phyloP scores from a whole-genome alignment of 2,888 invertebrate species.

The Andrena hattorfiana region DNA sequence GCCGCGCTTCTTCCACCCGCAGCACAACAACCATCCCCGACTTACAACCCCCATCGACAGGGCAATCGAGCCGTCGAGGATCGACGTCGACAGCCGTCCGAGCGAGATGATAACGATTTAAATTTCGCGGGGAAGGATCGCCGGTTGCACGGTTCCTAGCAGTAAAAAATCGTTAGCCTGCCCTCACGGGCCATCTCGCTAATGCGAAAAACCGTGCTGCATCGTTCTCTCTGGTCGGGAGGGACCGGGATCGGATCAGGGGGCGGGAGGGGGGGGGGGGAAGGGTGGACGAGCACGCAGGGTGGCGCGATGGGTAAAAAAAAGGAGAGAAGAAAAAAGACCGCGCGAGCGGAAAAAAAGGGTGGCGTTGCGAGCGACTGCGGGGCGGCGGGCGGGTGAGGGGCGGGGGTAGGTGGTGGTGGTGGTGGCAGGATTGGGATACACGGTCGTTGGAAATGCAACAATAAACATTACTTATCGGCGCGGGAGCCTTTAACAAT shows the following conservation, averaged over 20 bases:
- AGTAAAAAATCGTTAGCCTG: constrained; percentile 72
- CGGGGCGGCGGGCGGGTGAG: constrained; percentile 31
- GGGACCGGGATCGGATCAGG: constrained; percentile 50
- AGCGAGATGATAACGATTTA: constrained; percentile 61
- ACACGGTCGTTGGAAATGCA: constrained; percentile 80
- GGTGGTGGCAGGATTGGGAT: constrained; percentile 57
- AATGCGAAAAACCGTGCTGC: constrained; percentile 79
- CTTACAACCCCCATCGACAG: constrained; percentile 6
- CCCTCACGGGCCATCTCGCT: constrained; percentile 74
- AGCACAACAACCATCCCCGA: neutral
- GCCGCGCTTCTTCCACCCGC: neutral
- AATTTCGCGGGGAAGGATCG: constrained; percentile 69
- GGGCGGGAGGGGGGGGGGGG: constrained; percentile 2
- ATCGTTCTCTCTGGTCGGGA: constrained; percentile 57
- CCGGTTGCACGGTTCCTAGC: constrained; percentile 57
- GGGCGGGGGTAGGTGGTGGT: constrained; percentile 45
- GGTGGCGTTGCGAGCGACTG: constrained; percentile 29
- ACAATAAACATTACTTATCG: constrained; percentile 85
- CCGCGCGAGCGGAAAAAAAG: constrained; percentile 43
- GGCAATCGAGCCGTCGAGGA: constrained; percentile 48
- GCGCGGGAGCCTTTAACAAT: constrained; percentile 82
- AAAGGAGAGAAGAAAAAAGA: constrained; percentile 43
- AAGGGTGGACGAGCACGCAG: constrained; percentile 15
- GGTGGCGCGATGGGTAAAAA: constrained; percentile 41
- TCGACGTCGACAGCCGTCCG: constrained; percentile 45